Conservation (phyloP, 2,888 invertebrate species). For the Leucophenga maculata region DNA sequence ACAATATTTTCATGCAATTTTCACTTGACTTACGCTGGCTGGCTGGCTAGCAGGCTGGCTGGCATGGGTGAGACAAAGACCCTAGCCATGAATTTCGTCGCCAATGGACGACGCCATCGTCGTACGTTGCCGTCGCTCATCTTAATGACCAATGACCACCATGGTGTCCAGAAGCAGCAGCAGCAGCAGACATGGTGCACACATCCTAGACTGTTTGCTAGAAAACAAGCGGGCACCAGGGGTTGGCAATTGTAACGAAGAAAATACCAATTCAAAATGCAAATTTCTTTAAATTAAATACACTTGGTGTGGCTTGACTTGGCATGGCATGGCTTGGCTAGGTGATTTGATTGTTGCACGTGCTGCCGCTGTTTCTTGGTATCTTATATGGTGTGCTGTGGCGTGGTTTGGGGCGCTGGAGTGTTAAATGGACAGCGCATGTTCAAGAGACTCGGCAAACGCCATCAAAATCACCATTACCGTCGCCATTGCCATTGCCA, state of each 20-base stretch:
- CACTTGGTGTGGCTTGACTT: background rate
- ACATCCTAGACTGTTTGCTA: background rate
- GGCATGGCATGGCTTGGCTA: background rate
- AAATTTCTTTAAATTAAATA: constrained; percentile 19
- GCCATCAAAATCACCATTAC: no score
- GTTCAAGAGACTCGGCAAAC: no score
- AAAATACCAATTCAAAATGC: constrained; percentile 21
- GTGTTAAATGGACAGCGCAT: no score
- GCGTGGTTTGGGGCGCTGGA: no score
- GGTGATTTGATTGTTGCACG: background rate
- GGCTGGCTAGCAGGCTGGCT: no score
- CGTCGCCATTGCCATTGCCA: no score
- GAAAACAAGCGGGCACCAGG: background rate
- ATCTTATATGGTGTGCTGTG: no score
- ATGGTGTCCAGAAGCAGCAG: background rate
- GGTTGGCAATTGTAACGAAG: background rate
- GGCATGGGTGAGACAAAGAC: constrained; percentile 10
- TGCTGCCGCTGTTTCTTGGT: background rate
- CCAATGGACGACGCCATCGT: background rate
- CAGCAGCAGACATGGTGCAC: background rate
- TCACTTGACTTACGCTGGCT: constrained; percentile 10
- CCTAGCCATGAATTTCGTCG: constrained; percentile 1
- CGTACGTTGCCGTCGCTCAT: no score
- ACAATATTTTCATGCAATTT: constrained; percentile 15
- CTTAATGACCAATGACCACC: background rate